Evolutionary conservation across 1,140 invertebrate genomes (phyloP).

Genomic region (Brachystomella parvula): DNA sequence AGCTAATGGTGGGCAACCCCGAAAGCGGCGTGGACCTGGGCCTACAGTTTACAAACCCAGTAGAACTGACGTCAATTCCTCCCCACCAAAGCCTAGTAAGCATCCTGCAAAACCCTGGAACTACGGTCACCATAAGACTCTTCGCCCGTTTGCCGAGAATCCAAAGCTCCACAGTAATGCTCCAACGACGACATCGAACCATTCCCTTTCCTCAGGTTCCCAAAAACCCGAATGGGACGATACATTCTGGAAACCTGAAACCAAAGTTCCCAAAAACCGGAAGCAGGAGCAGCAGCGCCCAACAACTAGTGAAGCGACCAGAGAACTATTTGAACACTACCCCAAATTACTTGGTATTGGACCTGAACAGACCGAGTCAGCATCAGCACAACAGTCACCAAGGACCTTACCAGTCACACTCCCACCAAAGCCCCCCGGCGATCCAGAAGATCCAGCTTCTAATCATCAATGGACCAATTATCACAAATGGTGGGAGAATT

Average conservation of each 20-base stretch:
- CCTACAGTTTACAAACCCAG: not conserved
- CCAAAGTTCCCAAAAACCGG: not conserved
- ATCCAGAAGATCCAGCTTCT: not conserved
- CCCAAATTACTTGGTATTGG: not conserved
- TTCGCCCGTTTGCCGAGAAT: not conserved
- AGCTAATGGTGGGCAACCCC: too few species aligned
- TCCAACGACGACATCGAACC: too few species aligned
- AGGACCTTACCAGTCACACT: not conserved
- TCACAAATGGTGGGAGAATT: conserved; percentile 1
- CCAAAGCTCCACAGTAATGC: not conserved
- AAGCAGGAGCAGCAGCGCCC: not conserved
- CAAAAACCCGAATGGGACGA: too few species aligned
- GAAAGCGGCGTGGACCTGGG: not conserved
- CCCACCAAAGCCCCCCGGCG: too few species aligned
- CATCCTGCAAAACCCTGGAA: not conserved
- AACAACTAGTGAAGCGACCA: not conserved
- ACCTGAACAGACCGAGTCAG: not conserved
- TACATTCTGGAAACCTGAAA: not conserved
- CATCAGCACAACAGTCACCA: not conserved
- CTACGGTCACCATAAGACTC: not conserved
- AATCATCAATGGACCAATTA: not conserved
- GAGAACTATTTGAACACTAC: not conserved
- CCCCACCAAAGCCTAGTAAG: too few species aligned
- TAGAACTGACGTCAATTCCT: not conserved
- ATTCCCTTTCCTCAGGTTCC: too few species aligned